These are phyloP conservation scores for Hassar affinis DNA, from an alignment of 2,113 vertebrate species.

Conservation along the genomic window DNA sequence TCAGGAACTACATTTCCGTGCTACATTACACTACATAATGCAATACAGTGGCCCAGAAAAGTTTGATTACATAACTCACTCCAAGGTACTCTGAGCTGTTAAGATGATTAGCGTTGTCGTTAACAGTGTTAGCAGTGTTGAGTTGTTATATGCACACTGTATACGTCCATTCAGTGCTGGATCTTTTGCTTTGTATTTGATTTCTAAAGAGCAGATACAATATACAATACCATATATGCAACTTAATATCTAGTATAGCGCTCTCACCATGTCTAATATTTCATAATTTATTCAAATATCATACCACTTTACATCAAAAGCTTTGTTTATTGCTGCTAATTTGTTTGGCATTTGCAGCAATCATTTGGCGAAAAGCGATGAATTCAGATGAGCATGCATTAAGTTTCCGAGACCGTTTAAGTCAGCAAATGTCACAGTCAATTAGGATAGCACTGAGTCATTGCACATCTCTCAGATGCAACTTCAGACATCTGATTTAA, in stretches of 20 bases:
- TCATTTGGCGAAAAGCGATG: conserved; percentile 27
- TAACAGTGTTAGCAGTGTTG: background rate
- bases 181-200: background rate
- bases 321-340: conserved; percentile 22
- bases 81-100: background rate
- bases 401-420: conserved; percentile 27
- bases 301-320: background rate
- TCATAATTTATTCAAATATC: conserved; percentile 8
- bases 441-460: conserved; percentile 31
- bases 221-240: conserved; percentile 3
- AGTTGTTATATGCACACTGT: background rate
- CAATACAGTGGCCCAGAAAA: too few relatives aligned
- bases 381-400: conserved; percentile 42
- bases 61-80: background rate
- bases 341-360: conserved; percentile 34
- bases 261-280: background rate
- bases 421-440: conserved; percentile 50
- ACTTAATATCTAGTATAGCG: background rate
- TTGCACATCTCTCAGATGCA: conserved; percentile 4
- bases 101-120: background rate
- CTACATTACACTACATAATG: too few relatives aligned
- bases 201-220: background rate
- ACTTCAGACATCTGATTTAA: conserved; percentile 15
- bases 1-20: too few relatives aligned
- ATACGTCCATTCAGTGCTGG: background rate